Evolutionary conservation across 2,888 invertebrate species (phyloP).

Genomic region (Antheraea yamamai): DNA sequence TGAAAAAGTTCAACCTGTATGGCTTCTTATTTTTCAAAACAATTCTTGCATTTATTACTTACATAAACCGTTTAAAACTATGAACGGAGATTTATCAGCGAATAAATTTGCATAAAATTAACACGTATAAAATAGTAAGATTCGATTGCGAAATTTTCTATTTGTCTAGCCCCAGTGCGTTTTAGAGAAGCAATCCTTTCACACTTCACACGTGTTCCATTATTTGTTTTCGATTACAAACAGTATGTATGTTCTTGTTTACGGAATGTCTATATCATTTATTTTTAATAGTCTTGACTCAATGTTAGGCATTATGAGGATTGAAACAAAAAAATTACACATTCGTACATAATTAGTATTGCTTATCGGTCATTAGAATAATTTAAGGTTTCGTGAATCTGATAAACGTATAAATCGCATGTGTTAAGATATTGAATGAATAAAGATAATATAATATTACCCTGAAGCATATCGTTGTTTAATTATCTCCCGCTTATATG

Average conservation of each 20-base stretch:
- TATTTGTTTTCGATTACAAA: conserved; percentile 3
- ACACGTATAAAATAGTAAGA: neutral
- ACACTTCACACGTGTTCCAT: conserved; percentile 8
- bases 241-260: neutral
- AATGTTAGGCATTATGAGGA: neutral
- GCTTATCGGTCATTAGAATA: neutral
- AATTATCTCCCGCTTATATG: too few relatives aligned
- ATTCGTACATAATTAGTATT: neutral
- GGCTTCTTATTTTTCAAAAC: neutral
- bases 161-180: neutral
- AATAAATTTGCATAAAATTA: neutral
- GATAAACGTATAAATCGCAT: neutral
- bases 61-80: neutral
- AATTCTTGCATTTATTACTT: neutral
- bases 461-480: neutral
- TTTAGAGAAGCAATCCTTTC: conserved; percentile 4
- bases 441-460: neutral
- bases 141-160: conserved; percentile 7
- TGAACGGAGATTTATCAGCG: neutral
- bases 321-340: neutral
- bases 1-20: too few relatives aligned
- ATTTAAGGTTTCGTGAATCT: neutral
- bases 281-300: neutral
- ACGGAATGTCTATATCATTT: neutral
- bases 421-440: neutral